Base-by-base conservation (phyloP, 2,888 invertebrate species). In the Aplocera efformata region DNA sequence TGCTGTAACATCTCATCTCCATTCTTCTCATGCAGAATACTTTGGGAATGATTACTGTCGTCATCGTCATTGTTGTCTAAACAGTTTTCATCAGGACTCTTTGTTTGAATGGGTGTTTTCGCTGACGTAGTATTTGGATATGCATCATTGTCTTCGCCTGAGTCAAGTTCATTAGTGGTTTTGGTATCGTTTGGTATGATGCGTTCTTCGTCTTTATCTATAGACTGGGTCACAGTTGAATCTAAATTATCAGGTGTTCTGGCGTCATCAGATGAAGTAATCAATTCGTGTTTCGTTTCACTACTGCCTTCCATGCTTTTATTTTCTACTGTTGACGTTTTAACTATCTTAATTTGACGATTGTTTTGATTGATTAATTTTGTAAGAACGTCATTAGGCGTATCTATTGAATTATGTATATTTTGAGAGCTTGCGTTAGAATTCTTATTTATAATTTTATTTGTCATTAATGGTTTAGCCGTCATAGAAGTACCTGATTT, bases 321-420 rank as follows among this genome's bases (percentile, higher is more conserved):
- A 45, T 47, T 38, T 58, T 55, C 51, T 42, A 45, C 26, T 6
- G 9, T 26, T 33, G 55, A 33, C 53, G 74, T 85, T 56, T 81
- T 86, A 0, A 81, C 63, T 29, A 86, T 79, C 72, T 80, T 82
- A 45, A 88, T 77, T 67, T 84, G 77, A 63, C 67, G 82, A 58
- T 80, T 81, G 43, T 72, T 76, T 56, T 83, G 79, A 48, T 70
- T 80, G 7, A 84, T 59, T 50, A 86, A 62, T 62, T 82, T 85
- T 11, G 80, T 72, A 26, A 86, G 63, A 20, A 83, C 72, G 32
- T 81, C 79, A 50, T 69, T 67, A 2, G 81, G 70, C 22, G 72
- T 66, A 48, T 58, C 64, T 26, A 67, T 45, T 49, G 29, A 23
- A 23, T 58, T 52, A 51, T 46, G 38, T 24, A 47, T 60, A 7